These are phyloP conservation scores for Lysandra coridon DNA, from an alignment of 2,888 invertebrate species.

Conservation along the genomic window DNA sequence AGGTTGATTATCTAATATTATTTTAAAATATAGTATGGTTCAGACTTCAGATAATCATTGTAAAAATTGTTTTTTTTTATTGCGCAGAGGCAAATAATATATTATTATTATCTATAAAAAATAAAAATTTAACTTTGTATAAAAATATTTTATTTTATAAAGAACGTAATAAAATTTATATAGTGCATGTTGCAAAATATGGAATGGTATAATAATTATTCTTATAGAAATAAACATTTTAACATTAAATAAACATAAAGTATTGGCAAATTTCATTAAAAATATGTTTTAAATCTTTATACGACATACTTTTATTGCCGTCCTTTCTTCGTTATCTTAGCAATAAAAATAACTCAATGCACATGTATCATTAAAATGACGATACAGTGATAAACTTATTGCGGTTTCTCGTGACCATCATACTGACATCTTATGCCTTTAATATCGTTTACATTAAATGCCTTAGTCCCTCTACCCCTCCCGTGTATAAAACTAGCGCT, in stretches of 20 bases:
- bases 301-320: not conserved
- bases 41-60: too few relatives aligned
- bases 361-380: not conserved
- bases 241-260: not conserved
- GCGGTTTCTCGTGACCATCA: not conserved
- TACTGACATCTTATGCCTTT: slow-evolving; percentile 14
- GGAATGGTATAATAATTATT: slow-evolving; percentile 39
- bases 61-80: too few relatives aligned
- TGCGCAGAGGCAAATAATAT: too few relatives aligned
- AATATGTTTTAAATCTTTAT: not conserved
- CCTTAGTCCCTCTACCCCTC: slow-evolving; percentile 48
- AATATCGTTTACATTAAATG: slow-evolving; percentile 35
- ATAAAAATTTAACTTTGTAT: slow-evolving; percentile 22
- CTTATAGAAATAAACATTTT: not conserved
- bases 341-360: not conserved
- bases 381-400: not conserved
- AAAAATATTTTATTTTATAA: slow-evolving; percentile 41
- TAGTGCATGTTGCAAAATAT: slow-evolving; percentile 37
- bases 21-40: too few relatives aligned
- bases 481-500: slow-evolving; percentile 4
- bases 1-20: too few relatives aligned
- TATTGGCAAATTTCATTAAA: not conserved
- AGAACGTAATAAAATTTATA: slow-evolving; percentile 40
- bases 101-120: not conserved
- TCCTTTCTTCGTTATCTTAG: not conserved